These are phyloP conservation scores for Tholera decimalis DNA, from an alignment of 2,888 invertebrate species.

Conservation along the genomic window DNA sequence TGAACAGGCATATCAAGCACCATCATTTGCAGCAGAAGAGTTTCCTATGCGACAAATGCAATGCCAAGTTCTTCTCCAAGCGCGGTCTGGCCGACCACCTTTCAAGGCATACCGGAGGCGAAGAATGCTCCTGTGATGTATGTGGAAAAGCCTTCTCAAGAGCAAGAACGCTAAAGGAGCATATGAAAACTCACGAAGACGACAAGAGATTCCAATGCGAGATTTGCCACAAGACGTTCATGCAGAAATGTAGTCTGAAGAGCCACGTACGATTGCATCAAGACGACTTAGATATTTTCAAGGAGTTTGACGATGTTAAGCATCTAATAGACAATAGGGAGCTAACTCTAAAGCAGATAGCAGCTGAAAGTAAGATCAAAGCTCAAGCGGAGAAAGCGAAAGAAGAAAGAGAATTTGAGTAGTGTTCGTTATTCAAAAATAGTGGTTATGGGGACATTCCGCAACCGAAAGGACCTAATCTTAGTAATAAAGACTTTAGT, in stretches of 20 bases:
- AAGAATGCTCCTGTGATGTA: constrained; percentile 79
- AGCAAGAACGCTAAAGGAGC: constrained; percentile 81
- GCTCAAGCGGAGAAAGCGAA: constrained; percentile 74
- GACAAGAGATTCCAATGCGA: constrained; percentile 84
- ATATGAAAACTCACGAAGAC: constrained; percentile 82
- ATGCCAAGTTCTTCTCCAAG: constrained; percentile 86
- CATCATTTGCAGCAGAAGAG: constrained; percentile 86
- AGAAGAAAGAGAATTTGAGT: constrained; percentile 68
- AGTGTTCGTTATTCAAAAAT: constrained; percentile 37
- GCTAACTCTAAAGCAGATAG: constrained; percentile 86
- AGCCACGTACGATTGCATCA: constrained; percentile 85
- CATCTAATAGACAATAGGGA: constrained; percentile 87
- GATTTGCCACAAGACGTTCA: constrained; percentile 85
- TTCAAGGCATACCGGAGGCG: constrained; percentile 80
- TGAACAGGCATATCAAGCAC: constrained; percentile 86
- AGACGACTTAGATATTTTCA: constrained; percentile 87
- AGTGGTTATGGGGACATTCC: constrained; percentile 45
- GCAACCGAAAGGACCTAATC: constrained; percentile 23
- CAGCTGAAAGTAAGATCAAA: constrained; percentile 83
- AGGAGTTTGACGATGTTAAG: constrained; percentile 88
- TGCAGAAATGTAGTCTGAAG: constrained; percentile 86
- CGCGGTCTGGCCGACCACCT: constrained; percentile 84
- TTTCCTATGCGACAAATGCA: constrained; percentile 84
- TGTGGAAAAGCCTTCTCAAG: constrained; percentile 84
- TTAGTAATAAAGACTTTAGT: constrained; percentile 32